Evolutionary conservation across 1,140 invertebrate genomes (phyloP), one percentile per base, ranked within the genome.

Genomic region (Periplaneta americana): DNA sequence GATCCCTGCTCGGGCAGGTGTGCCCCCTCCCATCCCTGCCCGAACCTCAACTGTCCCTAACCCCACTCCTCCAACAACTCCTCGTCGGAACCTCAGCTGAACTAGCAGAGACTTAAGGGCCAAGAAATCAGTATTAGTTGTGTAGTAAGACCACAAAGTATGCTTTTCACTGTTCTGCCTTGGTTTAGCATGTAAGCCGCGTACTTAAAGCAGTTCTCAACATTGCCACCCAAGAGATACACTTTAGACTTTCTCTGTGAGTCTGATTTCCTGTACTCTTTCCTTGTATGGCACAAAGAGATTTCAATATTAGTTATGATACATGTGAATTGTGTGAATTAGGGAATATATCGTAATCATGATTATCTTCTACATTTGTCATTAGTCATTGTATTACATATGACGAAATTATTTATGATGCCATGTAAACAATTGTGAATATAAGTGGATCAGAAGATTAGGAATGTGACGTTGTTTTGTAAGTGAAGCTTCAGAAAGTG

Each of bases 1-100:
- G 57, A 90, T 93, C 84, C 92, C 92, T 82, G 92, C 92, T 82
- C 90, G 91, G 85, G 91, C 90, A 75, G 90, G 90, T 66, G 91
- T 90, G 81, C 92, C 92, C 34, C 94, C 93, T 79, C 94, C 94
- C 1, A 89, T 95, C 85, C 94, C 94, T n/a, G 92, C 93, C 39
- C 89, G 94, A 11, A 66, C 48, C 48, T 66, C 48, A 0, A 66
- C 22, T n/a, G 28, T 8, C 8, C 0, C 48, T n/a, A 66, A 22
- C 28, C 48, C 48, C 48, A 66, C 48, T 66, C 48, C 48, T 66
- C 22, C 48, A 28, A 8, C 48, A 8, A 66, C n/a, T 11, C 48
- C 48, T 6, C 48, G 48, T 66, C n/a, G 48, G 48, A 66, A 66
- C n/a, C 22, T 66, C 8, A 66, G 48, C 28, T 66, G 48, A 66